Conservation (phyloP, 2,113 vertebrate genomes). For the Apodemus speciosus region DNA sequence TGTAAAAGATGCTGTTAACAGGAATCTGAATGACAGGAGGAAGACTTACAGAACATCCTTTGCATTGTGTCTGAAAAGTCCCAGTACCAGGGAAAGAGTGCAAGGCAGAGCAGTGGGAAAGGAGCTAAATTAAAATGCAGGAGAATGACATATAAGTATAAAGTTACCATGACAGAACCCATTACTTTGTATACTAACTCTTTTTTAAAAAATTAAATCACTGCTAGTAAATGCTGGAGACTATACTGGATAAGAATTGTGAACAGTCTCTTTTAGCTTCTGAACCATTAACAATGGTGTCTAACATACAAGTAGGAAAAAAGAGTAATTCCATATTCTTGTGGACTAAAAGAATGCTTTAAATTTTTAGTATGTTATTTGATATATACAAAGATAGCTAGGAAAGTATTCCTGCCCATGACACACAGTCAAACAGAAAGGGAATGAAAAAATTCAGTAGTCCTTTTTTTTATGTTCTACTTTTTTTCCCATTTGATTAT, state of each 20-base stretch:
- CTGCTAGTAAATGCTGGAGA: not conserved
- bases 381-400: conserved; percentile 25
- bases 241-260: not conserved
- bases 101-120: too few species aligned
- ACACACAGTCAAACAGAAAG: conserved; percentile 42
- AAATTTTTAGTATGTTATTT: conserved; percentile 18
- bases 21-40: not conserved
- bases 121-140: not conserved
- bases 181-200: not conserved
- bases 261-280: not conserved
- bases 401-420: conserved; percentile 11
- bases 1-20: not conserved
- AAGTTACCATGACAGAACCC: not conserved
- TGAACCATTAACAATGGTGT: not conserved
- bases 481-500: conserved; percentile 26
- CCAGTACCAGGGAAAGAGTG: not conserved
- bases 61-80: not conserved
- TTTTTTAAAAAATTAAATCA: not conserved
- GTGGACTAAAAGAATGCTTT: conserved; percentile 23
- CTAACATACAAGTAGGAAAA: not conserved
- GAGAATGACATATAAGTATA: not conserved
- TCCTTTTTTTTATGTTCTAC: conserved; percentile 18
- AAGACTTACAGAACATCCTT: not conserved
- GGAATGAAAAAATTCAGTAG: conserved; percentile 35
- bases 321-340: conserved; percentile 46